Conservation (phyloP, 2,888 invertebrate genomes). For the Megaustenia siamemsis region DNA sequence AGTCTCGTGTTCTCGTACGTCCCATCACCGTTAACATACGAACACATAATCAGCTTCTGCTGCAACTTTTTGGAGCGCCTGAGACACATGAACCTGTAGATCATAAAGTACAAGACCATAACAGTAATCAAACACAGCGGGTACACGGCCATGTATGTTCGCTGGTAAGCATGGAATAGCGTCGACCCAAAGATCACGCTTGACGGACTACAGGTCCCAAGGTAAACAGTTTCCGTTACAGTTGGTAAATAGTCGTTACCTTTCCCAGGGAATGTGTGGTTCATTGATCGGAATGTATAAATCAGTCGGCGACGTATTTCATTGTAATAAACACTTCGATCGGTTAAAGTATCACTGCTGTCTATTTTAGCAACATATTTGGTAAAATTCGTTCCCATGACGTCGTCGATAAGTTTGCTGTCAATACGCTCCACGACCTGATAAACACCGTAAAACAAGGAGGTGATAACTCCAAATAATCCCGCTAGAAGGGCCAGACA, state of each 20-base stretch:
- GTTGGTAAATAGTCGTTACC: constrained; percentile 11
- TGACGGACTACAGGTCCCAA: constrained; percentile 68
- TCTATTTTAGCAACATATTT: background rate
- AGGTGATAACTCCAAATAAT: constrained; percentile 65
- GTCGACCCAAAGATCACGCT: constrained; percentile 61
- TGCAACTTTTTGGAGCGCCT: constrained; percentile 60
- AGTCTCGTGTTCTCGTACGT: constrained; percentile 41
- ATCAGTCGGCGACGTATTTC: constrained; percentile 12
- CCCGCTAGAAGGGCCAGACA: constrained; percentile 63
- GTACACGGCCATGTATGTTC: constrained; percentile 74
- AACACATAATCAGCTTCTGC: constrained; percentile 58
- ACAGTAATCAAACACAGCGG: constrained; percentile 76
- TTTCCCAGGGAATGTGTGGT: constrained; percentile 12
- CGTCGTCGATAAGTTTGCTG: constrained; percentile 4
- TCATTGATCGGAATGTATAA: background rate
- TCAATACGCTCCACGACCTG: constrained; percentile 48
- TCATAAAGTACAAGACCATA: constrained; percentile 76
- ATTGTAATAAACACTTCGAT: background rate
- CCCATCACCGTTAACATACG: constrained; percentile 59
- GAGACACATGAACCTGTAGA: constrained; percentile 73
- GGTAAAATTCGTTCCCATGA: constrained; percentile 46
- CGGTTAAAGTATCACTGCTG: background rate
- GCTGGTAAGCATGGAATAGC: constrained; percentile 73
- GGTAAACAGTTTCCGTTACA: constrained; percentile 52
- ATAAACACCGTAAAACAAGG: constrained; percentile 67